Base-by-base conservation (phyloP, 2,888 invertebrate species). In the Megalurothrips usitatus region DNA sequence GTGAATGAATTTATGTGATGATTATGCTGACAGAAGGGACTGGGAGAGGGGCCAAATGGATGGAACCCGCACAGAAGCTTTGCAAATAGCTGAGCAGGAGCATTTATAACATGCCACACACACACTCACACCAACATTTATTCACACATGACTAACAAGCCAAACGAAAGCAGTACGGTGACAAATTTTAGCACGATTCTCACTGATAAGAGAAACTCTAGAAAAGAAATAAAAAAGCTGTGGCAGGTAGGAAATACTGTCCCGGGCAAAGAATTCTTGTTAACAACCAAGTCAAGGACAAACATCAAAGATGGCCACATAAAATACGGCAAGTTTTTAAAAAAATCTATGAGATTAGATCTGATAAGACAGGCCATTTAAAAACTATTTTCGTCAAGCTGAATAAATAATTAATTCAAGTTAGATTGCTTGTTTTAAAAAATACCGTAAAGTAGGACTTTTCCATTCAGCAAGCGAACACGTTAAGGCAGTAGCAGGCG, bases 1-100 rank as follows among this genome's bases (percentile, higher is more conserved):
- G 34, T 43, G 34, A 6, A 43, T 43, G 6, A 43, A 43, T 43
- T 43, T 43, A 43, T 43, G 34, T 43, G 34, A 43, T 43, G 34
- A 43, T 43, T 6, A 43, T 43, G 34, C 34, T 43, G 34, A 43
- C 6, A 43, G 34, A 43, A 58, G 58, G 68, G 68, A 26, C 26
- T 8, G 68, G 68, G 68, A 58, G 58, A 58, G 58, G 68, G 68
- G 68, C 1, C 11, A 26, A 12, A 23, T 75, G 68, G 68, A 75
- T 23, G 68, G 68, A 75, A 75, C 68, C 68, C 68, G 26, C 68
- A 75, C 26, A 26, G 26, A 75, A 75, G 68, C 68, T 75, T 26
- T 75, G 68, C 68, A 75, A 12, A 26, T 75, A 75, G 34, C 34
- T 43, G 34, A 43, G 68, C 68, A 10, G 23, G 68, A 75, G 26